phyloP scores from a whole-genome alignment of 1,140 invertebrate species.

The Aphaenogaster floridana region DNA sequence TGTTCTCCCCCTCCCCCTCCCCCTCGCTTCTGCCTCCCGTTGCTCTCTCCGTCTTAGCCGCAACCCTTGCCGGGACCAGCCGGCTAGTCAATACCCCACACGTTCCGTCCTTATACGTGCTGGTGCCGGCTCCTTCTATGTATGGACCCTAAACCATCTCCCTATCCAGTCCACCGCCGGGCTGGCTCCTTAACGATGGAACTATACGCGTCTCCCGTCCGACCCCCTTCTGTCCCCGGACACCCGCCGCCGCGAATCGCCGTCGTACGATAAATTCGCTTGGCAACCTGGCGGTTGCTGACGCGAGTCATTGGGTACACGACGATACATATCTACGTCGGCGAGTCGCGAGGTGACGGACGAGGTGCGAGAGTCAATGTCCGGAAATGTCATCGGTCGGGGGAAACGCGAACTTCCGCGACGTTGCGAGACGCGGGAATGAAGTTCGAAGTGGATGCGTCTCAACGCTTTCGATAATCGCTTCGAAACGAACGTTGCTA shows the following conservation, averaged over 20 bases:
- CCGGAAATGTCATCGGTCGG: slow-evolving; percentile 30
- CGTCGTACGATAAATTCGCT: slow-evolving; percentile 79
- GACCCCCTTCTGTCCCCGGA: slow-evolving; percentile 52
- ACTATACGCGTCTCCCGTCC: slow-evolving; percentile 72
- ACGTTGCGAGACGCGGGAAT: background rate
- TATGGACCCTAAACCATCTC: slow-evolving; percentile 77
- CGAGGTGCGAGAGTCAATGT: slow-evolving; percentile 37
- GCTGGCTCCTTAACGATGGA: slow-evolving; percentile 78
- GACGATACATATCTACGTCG: slow-evolving; percentile 27
- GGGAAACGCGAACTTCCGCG: slow-evolving; percentile 20
- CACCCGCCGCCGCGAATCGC: slow-evolving; percentile 50
- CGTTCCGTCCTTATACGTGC: slow-evolving; percentile 78
- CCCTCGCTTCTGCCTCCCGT: slow-evolving; percentile 61
- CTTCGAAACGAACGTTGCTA: background rate
- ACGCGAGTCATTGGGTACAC: slow-evolving; percentile 73
- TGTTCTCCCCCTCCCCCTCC: slow-evolving; percentile 56
- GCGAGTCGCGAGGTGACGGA: slow-evolving; percentile 27
- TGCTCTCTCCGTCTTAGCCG: slow-evolving; percentile 84
- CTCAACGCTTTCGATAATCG: background rate
- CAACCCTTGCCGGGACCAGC: slow-evolving; percentile 84
- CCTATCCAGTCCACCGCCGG: slow-evolving; percentile 75
- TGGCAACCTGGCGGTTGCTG: slow-evolving; percentile 78
- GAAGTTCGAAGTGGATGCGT: background rate
- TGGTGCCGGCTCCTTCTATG: slow-evolving; percentile 73
- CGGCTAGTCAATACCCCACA: slow-evolving; percentile 83